Conservation (phyloP, 2,888 invertebrate species). For the Rotaria sp. region DNA sequence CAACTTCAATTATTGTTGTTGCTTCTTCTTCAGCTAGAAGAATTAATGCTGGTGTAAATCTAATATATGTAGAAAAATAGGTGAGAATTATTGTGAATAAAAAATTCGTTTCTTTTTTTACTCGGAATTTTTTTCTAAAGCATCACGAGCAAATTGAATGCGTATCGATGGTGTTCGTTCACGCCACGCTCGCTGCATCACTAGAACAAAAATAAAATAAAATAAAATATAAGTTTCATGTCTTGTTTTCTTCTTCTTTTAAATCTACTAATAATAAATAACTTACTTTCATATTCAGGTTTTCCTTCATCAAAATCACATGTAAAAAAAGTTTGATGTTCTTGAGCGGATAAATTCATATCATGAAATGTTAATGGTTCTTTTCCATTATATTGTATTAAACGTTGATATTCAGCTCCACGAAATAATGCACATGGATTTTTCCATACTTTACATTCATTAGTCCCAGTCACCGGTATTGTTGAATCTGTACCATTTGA, state of each 20-base stretch:
- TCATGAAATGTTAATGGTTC: slow-evolving; percentile 95
- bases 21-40: slow-evolving; percentile 92
- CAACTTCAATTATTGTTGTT: slow-evolving; percentile 75
- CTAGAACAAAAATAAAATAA: slow-evolving; percentile 48
- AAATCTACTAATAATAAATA: background rate
- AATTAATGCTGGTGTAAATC: slow-evolving; percentile 85
- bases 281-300: slow-evolving; percentile 73
- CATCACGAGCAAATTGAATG: slow-evolving; percentile 80
- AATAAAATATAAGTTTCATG: no score
- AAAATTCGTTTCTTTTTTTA: slow-evolving; percentile 44
- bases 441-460: slow-evolving; percentile 88
- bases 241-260: background rate
- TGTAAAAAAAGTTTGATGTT: slow-evolving; percentile 91
- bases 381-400: slow-evolving; percentile 78
- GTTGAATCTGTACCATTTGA: background rate
- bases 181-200: slow-evolving; percentile 92
- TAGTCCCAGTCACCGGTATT: background rate
- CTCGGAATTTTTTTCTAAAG: slow-evolving; percentile 76
- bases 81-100: background rate
- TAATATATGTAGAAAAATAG: slow-evolving; percentile 44
- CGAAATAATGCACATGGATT: slow-evolving; percentile 89
- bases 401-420: slow-evolving; percentile 91
- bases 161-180: slow-evolving; percentile 82
- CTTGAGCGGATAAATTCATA: slow-evolving; percentile 96
- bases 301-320: slow-evolving; percentile 79